Evolutionary conservation across 2,888 invertebrate species (phyloP), one percentile per base, ranked within the genome.

Genomic region (Chrysina gloriosa): DNA sequence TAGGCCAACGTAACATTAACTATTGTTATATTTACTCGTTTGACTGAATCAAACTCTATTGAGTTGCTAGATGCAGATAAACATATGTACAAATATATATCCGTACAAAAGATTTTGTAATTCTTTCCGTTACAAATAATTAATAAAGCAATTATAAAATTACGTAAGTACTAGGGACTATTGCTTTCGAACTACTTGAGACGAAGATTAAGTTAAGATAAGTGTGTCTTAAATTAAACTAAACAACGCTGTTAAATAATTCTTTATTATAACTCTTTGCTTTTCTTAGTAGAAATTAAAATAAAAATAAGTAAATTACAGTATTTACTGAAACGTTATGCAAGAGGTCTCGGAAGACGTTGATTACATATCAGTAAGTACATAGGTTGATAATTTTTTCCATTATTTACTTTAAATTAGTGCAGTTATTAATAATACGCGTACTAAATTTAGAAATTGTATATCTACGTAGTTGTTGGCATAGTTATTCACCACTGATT

Each of bases 391-490:
- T 42, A 11, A 4, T 19, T 16, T 14, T 16, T 9, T 16, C 14
- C 36, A 6, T 45, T 45, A 45, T 45, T 45, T 45, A 45, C 19
- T 19, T 31, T 2, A n/a, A n/a, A 31, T 31, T 6, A 31, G 31
- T 16, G 7, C n/a, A 31, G 21, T 19, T 21, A 45, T 45, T 7
- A 9, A 16, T 9, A 9, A 6, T 16, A 45, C 16, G 19, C 5
- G 19, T 45, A n/a, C 19, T 39, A 39, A 3, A 58, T 58, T 58
- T 16, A 29, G 31, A 54, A 54, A 54, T 5, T 21, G 54, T 19
- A 16, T 34, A 3, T 48, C 11, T n/a, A 31, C 31, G 16, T 3
- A 29, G 19, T 14, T 34, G n/a, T 19, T 54, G 54, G 34, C 54
- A 58, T 14, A 39, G 21, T 42, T 58, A 39, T 14, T 42, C 23